Conservation (phyloP, 2,888 invertebrate genomes). For the Oscheius sp. region DNA sequence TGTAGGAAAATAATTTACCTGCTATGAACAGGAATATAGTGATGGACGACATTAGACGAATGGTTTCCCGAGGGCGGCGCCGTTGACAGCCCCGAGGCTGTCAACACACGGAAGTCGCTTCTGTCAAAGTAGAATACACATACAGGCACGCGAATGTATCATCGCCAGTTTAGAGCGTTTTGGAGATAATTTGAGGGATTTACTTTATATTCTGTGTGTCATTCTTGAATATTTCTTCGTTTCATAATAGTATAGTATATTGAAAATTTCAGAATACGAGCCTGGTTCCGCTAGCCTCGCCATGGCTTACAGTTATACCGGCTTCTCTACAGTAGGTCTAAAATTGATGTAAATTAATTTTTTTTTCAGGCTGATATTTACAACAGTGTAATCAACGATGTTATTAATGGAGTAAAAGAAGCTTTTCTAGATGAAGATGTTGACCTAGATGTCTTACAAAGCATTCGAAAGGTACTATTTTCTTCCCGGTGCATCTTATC, state of each 20-base stretch:
- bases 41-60: constrained; percentile 24
- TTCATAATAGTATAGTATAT: neutral
- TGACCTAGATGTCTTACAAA: constrained; percentile 94
- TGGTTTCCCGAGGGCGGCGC: constrained; percentile 32
- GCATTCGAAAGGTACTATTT: constrained; percentile 84
- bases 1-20: constrained; percentile 1
- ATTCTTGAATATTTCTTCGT: neutral
- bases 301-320: constrained; percentile 16
- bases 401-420: constrained; percentile 84
- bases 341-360: neutral
- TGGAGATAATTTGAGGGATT: neutral
- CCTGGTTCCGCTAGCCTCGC: neutral
- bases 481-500: neutral
- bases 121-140: constrained; percentile 35
- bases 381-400: constrained; percentile 87
- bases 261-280: neutral
- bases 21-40: constrained; percentile 30
- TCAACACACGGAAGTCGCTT: constrained; percentile 34
- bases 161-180: neutral
- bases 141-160: constrained; percentile 19
- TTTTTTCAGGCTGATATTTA: constrained; percentile 66
- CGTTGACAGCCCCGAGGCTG: constrained; percentile 34
- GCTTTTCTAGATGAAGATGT: constrained; percentile 96
- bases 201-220: neutral
- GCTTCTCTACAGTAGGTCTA: constrained; percentile 3